Conservation (phyloP, 2,888 invertebrate species). For the Cancer borealis region DNA sequence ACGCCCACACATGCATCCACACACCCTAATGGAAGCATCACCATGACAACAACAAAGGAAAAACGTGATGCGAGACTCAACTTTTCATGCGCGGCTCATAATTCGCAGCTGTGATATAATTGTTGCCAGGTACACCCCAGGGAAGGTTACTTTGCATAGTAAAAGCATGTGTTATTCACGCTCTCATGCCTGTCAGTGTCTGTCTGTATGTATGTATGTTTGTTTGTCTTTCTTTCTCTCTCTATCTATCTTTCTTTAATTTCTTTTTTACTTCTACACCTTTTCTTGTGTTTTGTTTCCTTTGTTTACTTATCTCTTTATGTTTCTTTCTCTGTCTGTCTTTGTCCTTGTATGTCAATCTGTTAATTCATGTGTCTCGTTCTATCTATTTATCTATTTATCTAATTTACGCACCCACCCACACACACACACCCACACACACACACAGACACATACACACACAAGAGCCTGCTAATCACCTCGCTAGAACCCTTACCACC, state of each 20-base stretch:
- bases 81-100: slow-evolving; percentile 12
- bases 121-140: not conserved
- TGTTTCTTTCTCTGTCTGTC: not conserved
- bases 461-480: not conserved
- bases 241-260: too few relatives aligned
- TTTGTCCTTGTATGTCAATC: not conserved
- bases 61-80: slow-evolving; percentile 2
- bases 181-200: not conserved
- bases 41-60: slow-evolving; percentile 23
- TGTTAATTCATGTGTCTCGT: not conserved
- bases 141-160: not conserved
- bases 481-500: not conserved
- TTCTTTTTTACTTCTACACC: not conserved
- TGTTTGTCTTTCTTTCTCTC: not conserved
- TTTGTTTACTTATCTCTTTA: not conserved
- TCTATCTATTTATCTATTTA: slow-evolving; percentile 4
- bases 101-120: not conserved
- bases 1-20: not conserved
- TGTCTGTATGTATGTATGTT: not conserved
- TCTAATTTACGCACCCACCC: not conserved
- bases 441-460: not conserved
- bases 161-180: slow-evolving; percentile 6
- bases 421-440: not conserved
- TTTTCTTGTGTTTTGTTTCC: not conserved
- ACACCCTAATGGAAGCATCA: not conserved